Conservation (phyloP, 2,797 vertebrate species). For the Coregonus sp. region DNA sequence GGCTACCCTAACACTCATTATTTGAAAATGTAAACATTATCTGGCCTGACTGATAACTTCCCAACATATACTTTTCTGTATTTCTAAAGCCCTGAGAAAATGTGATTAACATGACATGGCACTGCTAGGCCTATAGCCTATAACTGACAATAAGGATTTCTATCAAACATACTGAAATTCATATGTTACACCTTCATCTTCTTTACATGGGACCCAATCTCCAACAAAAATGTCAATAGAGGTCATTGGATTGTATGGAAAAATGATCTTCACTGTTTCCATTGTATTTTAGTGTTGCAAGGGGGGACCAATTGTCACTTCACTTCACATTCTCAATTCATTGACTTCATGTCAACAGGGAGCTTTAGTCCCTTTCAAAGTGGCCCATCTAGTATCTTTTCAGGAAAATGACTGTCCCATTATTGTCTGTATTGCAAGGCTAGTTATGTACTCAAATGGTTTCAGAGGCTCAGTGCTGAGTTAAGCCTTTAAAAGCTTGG, state of each 20-base stretch:
- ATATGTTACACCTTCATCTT: too few relatives aligned
- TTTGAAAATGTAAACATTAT: neutral
- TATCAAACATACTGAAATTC: neutral
- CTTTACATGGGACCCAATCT: too few relatives aligned
- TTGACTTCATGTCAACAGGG: neutral
- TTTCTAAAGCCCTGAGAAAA: too few relatives aligned
- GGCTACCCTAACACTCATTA: neutral
- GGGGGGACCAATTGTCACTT: neutral
- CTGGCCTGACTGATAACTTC: neutral
- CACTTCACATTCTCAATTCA: neutral
- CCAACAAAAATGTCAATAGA: neutral
- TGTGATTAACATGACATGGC: neutral
- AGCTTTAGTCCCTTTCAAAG: neutral
- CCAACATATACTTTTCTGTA: too few relatives aligned
- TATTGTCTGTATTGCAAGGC: neutral
- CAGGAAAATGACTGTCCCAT: neutral
- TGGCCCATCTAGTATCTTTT: neutral
- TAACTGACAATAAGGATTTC: neutral
- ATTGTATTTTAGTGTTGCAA: neutral
- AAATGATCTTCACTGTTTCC: neutral
- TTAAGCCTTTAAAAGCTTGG: slow-evolving; percentile 11
- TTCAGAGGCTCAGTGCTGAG: neutral
- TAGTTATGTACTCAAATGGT: too few relatives aligned
- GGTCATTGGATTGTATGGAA: neutral
- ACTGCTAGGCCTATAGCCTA: neutral